Evolutionary conservation across 2,797 vertebrate species (phyloP).

Genomic region (Melanotaenia boesemani): DNA sequence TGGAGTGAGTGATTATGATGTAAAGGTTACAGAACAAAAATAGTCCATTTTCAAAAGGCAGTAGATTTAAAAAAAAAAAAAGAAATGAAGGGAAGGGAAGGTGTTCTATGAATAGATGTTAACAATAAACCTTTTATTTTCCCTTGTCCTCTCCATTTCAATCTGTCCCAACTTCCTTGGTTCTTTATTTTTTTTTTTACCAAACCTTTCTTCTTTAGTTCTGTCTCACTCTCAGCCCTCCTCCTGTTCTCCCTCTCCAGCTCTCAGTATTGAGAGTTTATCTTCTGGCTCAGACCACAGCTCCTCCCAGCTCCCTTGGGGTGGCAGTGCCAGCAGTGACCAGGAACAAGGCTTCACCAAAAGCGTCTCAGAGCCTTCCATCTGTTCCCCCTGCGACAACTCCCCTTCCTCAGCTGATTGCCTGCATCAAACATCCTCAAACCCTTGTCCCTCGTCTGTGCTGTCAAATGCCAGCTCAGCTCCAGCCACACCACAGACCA

Average conservation of each 20-base stretch:
- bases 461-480: constrained; percentile 82
- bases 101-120: constrained; percentile 21
- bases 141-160: constrained; percentile 17
- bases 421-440: constrained; percentile 51
- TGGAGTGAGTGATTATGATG: neutral
- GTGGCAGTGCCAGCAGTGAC: constrained; percentile 63
- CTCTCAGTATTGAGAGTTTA: constrained; percentile 93
- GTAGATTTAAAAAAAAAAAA: neutral
- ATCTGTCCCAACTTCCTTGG: constrained; percentile 21
- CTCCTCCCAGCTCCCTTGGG: constrained; percentile 75
- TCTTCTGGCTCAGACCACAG: constrained; percentile 85
- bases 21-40: neutral
- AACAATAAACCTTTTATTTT: constrained; percentile 13
- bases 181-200: constrained; percentile 23
- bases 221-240: constrained; percentile 89
- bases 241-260: constrained; percentile 91
- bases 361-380: constrained; percentile 92
- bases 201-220: constrained; percentile 75
- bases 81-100: neutral
- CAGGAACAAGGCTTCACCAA: constrained; percentile 88
- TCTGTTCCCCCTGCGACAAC: constrained; percentile 79
- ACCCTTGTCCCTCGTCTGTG: constrained; percentile 43
- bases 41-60: neutral
- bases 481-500: constrained; percentile 85
- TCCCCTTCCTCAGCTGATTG: constrained; percentile 63